phyloP scores from a whole-genome alignment of 2,888 invertebrate species.

The Philereme vetulata region DNA sequence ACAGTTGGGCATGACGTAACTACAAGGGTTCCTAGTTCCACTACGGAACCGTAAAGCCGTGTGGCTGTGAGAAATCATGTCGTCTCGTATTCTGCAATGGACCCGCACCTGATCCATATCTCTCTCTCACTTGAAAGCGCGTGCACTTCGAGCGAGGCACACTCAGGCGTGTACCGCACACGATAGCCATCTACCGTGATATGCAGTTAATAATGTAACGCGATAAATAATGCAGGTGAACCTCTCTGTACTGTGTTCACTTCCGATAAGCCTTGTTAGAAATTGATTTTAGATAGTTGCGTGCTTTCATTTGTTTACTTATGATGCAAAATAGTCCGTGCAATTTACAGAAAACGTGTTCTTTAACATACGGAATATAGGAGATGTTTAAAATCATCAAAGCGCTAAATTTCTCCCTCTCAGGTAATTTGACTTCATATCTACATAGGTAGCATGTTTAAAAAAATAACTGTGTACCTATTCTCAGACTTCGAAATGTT shows the following conservation, averaged over 20 bases:
- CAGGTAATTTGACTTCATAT: too few relatives aligned
- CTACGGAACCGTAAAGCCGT: too few relatives aligned
- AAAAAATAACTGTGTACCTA: neutral
- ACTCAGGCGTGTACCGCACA: conserved; percentile 63
- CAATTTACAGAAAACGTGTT: too few relatives aligned
- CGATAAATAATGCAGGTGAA: conserved; percentile 79
- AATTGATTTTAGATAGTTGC: conserved; percentile 64
- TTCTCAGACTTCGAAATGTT: conserved; percentile 8
- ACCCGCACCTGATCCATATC: conserved; percentile 65
- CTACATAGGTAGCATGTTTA: too few relatives aligned
- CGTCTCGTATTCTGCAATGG: conserved; percentile 49
- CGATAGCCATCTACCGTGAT: conserved; percentile 78
- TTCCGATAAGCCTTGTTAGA: conserved; percentile 55
- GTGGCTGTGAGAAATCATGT: neutral
- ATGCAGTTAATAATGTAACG: conserved; percentile 79
- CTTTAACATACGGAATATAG: too few relatives aligned
- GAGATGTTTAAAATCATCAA: too few relatives aligned
- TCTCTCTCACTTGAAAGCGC: conserved; percentile 68
- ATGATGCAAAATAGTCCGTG: neutral
- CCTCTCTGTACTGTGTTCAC: conserved; percentile 56
- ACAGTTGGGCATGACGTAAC: too few relatives aligned
- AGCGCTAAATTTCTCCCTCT: too few relatives aligned
- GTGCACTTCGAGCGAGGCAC: conserved; percentile 64
- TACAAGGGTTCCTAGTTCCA: too few relatives aligned
- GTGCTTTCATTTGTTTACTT: neutral